Conservation (phyloP, 2,113 vertebrate genomes). For the Nyctibius bracteatus region DNA sequence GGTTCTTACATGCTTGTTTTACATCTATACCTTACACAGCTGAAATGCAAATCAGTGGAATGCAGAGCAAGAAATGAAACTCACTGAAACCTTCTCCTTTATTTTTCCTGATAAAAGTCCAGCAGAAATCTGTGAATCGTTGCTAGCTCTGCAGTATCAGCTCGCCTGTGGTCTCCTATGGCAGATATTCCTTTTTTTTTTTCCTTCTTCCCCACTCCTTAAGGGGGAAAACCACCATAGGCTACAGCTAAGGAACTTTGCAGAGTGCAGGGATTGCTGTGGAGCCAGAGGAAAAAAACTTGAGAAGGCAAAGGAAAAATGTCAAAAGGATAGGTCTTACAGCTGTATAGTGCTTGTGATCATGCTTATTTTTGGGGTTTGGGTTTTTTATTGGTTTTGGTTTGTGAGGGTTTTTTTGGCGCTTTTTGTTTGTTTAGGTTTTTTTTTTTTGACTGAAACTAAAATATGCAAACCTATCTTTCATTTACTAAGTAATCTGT, state of each 20-base stretch:
- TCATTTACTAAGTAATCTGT: not conserved
- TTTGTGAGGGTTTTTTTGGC: not conserved
- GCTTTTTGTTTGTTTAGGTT: not conserved
- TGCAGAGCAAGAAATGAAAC: not conserved
- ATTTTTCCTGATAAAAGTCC: not conserved
- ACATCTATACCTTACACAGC: not conserved
- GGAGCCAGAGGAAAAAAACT: not conserved
- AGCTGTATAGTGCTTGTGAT: not conserved
- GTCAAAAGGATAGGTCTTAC: not conserved
- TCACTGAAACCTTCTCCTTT: not conserved
- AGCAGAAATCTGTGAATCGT: not conserved
- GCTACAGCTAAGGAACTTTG: not conserved
- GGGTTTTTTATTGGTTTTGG: no score
- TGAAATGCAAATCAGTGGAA: not conserved
- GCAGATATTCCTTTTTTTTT: not conserved
- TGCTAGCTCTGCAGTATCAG: not conserved
- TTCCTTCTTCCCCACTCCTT: rapidly evolving
- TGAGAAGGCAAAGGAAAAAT: not conserved
- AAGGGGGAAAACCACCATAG: not conserved
- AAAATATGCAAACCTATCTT: not conserved
- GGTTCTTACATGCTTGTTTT: not conserved
- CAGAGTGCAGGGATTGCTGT: not conserved
- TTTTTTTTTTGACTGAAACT: not conserved
- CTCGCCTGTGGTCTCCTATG: not conserved
- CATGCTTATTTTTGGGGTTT: not conserved